Percentiles rank a stretch among this genome's conserved stretches.
Evolutionary conservation across 2,888 invertebrate genomes (phyloP).

Genomic region (Andrena trimmerana): DNA sequence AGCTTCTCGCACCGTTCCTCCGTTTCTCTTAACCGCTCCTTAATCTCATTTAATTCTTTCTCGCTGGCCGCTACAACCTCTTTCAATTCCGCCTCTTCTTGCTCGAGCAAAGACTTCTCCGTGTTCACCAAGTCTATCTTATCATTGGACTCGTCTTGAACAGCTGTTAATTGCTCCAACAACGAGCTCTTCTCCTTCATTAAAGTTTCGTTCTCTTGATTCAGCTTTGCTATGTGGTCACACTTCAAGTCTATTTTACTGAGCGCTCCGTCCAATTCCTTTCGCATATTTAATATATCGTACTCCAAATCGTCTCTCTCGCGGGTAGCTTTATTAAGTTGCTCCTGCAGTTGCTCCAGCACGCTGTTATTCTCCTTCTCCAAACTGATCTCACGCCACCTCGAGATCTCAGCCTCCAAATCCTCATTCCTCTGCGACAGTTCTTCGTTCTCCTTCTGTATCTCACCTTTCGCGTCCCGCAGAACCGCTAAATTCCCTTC

Average conservation of each 20-base stretch:
- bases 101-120: constrained; percentile 78
- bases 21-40: constrained; percentile 75
- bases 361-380: constrained; percentile 71
- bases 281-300: constrained; percentile 87
- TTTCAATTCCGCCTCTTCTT: constrained; percentile 77
- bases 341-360: constrained; percentile 72
- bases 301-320: constrained; percentile 88
- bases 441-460: constrained; percentile 79
- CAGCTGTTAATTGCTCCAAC: constrained; percentile 78
- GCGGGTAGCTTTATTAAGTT: constrained; percentile 65
- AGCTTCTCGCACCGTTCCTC: constrained; percentile 67
- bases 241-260: constrained; percentile 65
- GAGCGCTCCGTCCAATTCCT: constrained; percentile 86
- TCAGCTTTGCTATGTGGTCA: constrained; percentile 64
- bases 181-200: constrained; percentile 76
- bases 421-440: constrained; percentile 76
- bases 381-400: constrained; percentile 65
- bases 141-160: constrained; percentile 79
- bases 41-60: constrained; percentile 79
- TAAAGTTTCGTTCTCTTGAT: constrained; percentile 74
- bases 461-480: constrained; percentile 84
- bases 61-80: constrained; percentile 60
- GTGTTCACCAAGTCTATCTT: constrained; percentile 81
- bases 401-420: constrained; percentile 74
- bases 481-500: constrained; percentile 85